Evolutionary conservation across 2,888 invertebrate genomes (phyloP).

Genomic region (Cinara cedri): DNA sequence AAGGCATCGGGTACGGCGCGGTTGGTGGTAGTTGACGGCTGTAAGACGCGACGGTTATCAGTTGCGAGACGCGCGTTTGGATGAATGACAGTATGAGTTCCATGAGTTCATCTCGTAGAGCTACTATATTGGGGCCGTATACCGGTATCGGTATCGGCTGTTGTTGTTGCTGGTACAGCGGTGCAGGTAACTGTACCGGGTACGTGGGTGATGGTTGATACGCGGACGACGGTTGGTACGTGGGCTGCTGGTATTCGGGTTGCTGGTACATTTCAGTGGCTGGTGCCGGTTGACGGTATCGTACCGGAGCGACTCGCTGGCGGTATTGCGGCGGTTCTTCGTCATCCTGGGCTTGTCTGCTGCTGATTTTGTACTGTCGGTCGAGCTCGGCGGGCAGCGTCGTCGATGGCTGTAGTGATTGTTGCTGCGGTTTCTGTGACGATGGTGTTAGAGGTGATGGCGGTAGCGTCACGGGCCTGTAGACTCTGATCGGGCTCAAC

Average conservation of each 20-base stretch:
- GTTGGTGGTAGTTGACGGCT: not conserved
- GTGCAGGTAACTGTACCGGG: not conserved
- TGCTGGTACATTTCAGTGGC: constrained; percentile 9
- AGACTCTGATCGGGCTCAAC: constrained; percentile 51
- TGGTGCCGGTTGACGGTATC: constrained; percentile 27
- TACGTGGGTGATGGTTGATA: not conserved
- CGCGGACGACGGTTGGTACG: not conserved
- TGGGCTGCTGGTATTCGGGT: not conserved
- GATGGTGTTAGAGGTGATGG: constrained; percentile 11
- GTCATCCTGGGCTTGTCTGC: constrained; percentile 53
- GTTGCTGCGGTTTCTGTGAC: too few species aligned
- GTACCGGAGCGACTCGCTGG: not conserved
- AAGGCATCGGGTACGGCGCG: constrained; percentile 36
- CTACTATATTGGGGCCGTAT: constrained; percentile 34
- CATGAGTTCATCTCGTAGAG: constrained; percentile 60
- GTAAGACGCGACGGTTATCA: constrained; percentile 11
- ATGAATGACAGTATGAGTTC: constrained; percentile 60
- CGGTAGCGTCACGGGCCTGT: constrained; percentile 20
- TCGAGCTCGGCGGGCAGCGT: constrained; percentile 37
- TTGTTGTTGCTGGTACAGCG: not conserved
- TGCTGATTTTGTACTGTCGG: constrained; percentile 42
- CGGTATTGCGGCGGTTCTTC: constrained; percentile 24
- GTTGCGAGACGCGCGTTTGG: constrained; percentile 57
- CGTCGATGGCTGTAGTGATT: not conserved
- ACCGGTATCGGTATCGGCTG: constrained; percentile 23